Conservation (phyloP, 1,140 invertebrate genomes). For the Saccostrea echinata region DNA sequence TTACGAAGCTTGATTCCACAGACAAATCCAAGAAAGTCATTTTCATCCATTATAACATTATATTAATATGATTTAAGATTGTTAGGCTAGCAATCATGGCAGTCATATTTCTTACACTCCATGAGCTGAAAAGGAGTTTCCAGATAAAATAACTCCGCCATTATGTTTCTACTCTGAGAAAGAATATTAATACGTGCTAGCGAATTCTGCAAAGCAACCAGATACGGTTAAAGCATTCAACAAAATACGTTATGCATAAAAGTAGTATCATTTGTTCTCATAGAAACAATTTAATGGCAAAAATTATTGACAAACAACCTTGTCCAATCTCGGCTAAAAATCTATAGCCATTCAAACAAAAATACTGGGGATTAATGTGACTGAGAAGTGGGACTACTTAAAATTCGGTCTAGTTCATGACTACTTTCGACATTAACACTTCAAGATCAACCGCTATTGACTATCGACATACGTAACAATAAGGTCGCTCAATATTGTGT, state of each 20-base stretch:
- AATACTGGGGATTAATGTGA: conserved; percentile 9
- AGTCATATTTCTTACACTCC: background rate
- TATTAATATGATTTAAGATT: background rate
- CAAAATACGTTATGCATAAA: background rate
- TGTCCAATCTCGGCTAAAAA: conserved; percentile 26
- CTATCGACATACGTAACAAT: conserved; percentile 19
- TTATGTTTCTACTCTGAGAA: background rate
- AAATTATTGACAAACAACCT: conserved; percentile 27
- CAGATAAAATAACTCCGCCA: background rate
- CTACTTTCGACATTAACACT: conserved; percentile 11
- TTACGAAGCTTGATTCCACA: background rate
- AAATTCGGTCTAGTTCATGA: background rate
- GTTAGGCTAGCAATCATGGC: background rate
- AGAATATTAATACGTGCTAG: conserved; percentile 10
- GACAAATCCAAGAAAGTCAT: background rate
- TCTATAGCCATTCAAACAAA: conserved; percentile 26
- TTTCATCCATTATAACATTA: background rate
- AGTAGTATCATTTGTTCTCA: conserved; percentile 26
- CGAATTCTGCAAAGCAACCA: background rate
- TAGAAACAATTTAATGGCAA: conserved; percentile 32
- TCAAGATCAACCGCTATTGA: conserved; percentile 12
- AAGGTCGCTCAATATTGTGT: conserved; percentile 17
- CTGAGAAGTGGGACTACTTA: background rate
- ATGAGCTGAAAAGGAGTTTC: background rate
- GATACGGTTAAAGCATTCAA: conserved; percentile 18